Evolutionary conservation across 2,888 invertebrate species (phyloP).

Genomic region (Platycheirus rosarum): DNA sequence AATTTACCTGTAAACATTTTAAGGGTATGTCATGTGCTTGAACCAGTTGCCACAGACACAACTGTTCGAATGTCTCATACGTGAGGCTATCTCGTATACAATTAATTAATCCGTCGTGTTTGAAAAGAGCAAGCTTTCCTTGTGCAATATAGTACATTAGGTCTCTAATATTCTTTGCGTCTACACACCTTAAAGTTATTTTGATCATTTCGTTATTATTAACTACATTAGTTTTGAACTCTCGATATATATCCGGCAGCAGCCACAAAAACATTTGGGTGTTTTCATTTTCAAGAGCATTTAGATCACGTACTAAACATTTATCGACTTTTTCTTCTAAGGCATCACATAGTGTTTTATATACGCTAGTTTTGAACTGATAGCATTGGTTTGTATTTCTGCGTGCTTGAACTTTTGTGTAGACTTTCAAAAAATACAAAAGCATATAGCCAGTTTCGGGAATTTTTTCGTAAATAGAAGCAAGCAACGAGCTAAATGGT

Average conservation of each 20-base stretch:
- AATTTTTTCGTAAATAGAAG: constrained; percentile 89
- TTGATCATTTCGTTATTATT: constrained; percentile 94
- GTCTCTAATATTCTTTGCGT: constrained; percentile 94
- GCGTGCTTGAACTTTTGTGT: constrained; percentile 85
- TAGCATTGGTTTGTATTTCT: constrained; percentile 84
- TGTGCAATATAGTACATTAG: constrained; percentile 95
- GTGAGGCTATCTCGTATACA: constrained; percentile 92
- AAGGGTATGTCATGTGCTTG: constrained; percentile 96
- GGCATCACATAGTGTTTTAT: constrained; percentile 93
- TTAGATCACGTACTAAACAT: constrained; percentile 87
- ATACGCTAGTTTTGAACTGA: constrained; percentile 91
- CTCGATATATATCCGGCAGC: constrained; percentile 95
- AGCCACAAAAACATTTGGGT: constrained; percentile 94
- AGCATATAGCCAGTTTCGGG: constrained; percentile 92
- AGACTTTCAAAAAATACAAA: constrained; percentile 94
- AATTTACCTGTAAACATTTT: constrained; percentile 87
- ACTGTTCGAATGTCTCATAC: constrained; percentile 99
- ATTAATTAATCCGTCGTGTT: constrained; percentile 88
- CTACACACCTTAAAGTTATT: constrained; percentile 94
- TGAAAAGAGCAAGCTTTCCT: constrained; percentile 92
- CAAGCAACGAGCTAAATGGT: constrained; percentile 90
- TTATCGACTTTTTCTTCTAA: constrained; percentile 85
- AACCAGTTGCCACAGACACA: constrained; percentile 97
- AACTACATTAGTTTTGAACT: constrained; percentile 93
- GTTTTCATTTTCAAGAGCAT: constrained; percentile 94